Base-by-base conservation (phyloP, 2,797 vertebrate species). In the Scyliorhinus canicula region DNA sequence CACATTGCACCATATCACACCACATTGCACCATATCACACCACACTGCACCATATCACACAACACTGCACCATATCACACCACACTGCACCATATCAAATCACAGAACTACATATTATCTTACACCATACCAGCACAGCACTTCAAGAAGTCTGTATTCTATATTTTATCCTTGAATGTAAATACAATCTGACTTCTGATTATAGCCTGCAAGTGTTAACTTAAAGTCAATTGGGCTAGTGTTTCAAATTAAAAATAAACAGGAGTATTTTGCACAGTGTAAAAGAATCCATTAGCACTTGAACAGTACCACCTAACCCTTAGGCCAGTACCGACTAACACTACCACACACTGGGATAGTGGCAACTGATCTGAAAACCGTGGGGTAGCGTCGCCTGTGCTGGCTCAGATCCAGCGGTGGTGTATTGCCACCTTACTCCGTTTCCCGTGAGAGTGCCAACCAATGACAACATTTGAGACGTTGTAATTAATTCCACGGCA, bases 201-300 rank as follows among this genome's bases (percentile, higher is more conserved):
- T 88, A n/a, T 57, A 14, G 35, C 35, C 28, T 55, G 31, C 11
- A 35, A 55, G 2, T 55, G 28, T 60, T 35, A 86, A 86, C 35
- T 55, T 12, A 86, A 86, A 55, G 31, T 35, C n/a, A 11, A 55
- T 55, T 57, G 55, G 84, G 11, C 28, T 55, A 31, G 11, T 55
- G 55, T 55, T 55, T 31, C 28, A 86, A 86, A 86, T 35, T 86
- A 86, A 86, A 86, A 55, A 86, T 86, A 35, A 86, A 86, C 52
- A 86, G 50, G 84, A 86, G 26, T 31, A 86, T 55, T 86, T 86
- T 86, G 84, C 52, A 55, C n/a, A 35, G 28, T 55, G 84, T 55
- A 86, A 35, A 12, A 57, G 50, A 35, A 86, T 35, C 28, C 31
- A 14, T 14, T 35, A 7, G 52, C 31, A 57, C 31, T 57, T 14